phyloP scores from a whole-genome alignment of 2,797 vertebrate species.

The Cirrhinus molitorella region DNA sequence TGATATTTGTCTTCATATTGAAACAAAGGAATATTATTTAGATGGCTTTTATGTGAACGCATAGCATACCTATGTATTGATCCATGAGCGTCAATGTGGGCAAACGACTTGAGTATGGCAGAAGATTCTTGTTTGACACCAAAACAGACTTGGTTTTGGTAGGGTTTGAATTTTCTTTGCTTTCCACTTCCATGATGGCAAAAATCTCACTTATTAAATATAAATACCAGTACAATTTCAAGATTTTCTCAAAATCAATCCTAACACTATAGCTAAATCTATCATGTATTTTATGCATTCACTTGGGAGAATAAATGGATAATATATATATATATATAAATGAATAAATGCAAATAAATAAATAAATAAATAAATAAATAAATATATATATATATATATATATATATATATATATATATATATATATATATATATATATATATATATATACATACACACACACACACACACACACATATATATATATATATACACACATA shows the following conservation, averaged over 20 bases:
- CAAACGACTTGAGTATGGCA: not conserved
- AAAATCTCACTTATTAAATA: not conserved
- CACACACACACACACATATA: no score
- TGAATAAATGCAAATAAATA: no score
- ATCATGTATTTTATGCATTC: not conserved
- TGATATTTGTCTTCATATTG: constrained; percentile 60
- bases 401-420: no score
- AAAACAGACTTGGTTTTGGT: not conserved
- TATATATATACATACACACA: no score
- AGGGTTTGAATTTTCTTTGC: not conserved
- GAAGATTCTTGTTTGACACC: constrained; percentile 5
- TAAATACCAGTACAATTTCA: not conserved
- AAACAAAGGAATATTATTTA: constrained; percentile 49
- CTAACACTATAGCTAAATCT: not conserved
- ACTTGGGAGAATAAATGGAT: no score
- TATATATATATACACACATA: no score
- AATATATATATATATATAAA: no score
- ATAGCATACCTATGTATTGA: constrained; percentile 10
- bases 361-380: no score
- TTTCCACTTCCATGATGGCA: not conserved
- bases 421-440: no score
- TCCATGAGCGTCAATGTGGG: not conserved
- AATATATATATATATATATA: no score
- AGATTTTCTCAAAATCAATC: not conserved
- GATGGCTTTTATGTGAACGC: constrained; percentile 7